phyloP scores from a whole-genome alignment of 2,797 vertebrate species.

The Heterohyrax brucei region DNA sequence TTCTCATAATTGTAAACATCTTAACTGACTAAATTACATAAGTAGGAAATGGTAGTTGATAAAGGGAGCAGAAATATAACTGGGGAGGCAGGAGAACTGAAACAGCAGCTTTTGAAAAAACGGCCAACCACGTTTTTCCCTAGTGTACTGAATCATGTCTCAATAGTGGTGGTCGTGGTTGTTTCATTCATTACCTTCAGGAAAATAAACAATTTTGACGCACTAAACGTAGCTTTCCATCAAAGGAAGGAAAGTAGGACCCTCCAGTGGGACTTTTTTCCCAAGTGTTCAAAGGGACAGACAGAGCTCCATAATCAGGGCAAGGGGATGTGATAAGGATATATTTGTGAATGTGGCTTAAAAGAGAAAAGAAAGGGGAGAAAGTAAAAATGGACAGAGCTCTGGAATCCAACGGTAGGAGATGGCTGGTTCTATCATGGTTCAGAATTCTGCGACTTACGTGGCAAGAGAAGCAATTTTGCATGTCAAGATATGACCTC shows the following conservation, averaged over 20 bases:
- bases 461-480: background rate
- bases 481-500: background rate
- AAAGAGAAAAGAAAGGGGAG: background rate
- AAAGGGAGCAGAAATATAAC: conserved; percentile 49
- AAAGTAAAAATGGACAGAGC: background rate
- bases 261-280: background rate
- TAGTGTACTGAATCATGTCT: background rate
- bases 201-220: background rate
- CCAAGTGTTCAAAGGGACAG: background rate
- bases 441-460: background rate
- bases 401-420: background rate
- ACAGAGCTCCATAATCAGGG: background rate
- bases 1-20: conserved; percentile 39
- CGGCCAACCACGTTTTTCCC: background rate
- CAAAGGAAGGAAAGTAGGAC: background rate
- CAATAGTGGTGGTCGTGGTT: background rate
- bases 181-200: background rate
- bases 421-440: background rate
- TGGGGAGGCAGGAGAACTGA: conserved; percentile 2
- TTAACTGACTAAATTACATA: background rate
- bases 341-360: background rate
- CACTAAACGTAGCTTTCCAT: background rate
- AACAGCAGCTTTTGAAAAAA: conserved; percentile 54
- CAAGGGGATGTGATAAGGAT: background rate
- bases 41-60: conserved; percentile 4